phyloP scores from a whole-genome alignment of 1,140 invertebrate species.

The Coptotermes formosanus region DNA sequence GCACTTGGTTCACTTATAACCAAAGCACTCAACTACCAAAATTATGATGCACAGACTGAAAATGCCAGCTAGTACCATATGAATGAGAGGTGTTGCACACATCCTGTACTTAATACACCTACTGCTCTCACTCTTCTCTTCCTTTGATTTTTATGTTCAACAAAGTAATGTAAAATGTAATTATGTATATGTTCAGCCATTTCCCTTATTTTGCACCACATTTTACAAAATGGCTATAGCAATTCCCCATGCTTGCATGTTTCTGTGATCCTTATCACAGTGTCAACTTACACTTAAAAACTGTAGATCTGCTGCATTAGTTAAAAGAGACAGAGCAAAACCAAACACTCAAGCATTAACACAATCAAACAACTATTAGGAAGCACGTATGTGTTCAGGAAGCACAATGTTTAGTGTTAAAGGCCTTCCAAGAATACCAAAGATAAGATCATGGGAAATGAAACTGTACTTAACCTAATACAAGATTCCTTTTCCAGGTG shows the following conservation, averaged over 20 bases:
- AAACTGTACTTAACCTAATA: too few species aligned
- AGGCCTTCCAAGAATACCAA: neutral
- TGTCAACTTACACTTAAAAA: neutral
- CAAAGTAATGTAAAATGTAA: too few species aligned
- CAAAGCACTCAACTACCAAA: too few species aligned
- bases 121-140: neutral
- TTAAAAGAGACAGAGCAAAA: neutral
- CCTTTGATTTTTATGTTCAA: neutral
- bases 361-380: neutral
- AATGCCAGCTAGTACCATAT: too few species aligned
- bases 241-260: neutral
- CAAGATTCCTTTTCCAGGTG: too few species aligned
- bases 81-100: too few species aligned
- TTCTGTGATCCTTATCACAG: neutral
- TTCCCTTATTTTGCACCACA: neutral
- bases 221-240: neutral
- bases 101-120: too few species aligned
- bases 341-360: conserved; percentile 19
- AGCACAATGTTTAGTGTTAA: neutral
- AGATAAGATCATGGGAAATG: too few species aligned
- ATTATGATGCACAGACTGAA: too few species aligned
- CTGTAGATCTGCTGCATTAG: conserved; percentile 1
- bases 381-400: neutral
- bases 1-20: too few species aligned
- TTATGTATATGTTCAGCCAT: too few species aligned